Evolutionary conservation across 2,888 invertebrate species (phyloP).

Genomic region (Adelognathus sp.): DNA sequence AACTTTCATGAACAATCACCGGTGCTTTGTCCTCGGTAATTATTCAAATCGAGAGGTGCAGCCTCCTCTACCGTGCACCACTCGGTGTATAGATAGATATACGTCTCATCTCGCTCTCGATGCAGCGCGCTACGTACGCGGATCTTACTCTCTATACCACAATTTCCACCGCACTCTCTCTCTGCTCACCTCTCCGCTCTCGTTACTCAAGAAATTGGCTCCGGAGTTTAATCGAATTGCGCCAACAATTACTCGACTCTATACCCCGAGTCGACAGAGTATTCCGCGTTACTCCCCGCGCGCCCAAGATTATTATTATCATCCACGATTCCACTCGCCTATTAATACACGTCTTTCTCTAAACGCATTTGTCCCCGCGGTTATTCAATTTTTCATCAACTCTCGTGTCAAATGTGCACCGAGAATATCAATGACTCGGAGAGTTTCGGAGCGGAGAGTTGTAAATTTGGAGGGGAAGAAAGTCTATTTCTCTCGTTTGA

Average conservation of each 20-base stretch:
- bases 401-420: not conserved
- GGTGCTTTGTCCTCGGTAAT: conserved; percentile 66
- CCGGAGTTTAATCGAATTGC: conserved; percentile 65
- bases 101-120: conserved; percentile 21
- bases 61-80: conserved; percentile 52
- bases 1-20: conserved; percentile 68
- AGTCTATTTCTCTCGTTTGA: not conserved
- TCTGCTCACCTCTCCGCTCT: conserved; percentile 34
- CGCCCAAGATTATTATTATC: conserved; percentile 57
- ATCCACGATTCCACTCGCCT: conserved; percentile 21
- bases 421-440: not conserved
- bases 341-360: not conserved
- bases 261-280: conserved; percentile 38
- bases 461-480: not conserved
- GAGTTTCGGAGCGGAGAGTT: not conserved
- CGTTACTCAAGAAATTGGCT: conserved; percentile 63
- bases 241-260: conserved; percentile 61
- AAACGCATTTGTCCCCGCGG: not conserved
- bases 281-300: too few species aligned
- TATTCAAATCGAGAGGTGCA: conserved; percentile 66
- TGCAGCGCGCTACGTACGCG: conserved; percentile 27
- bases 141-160: conserved; percentile 31
- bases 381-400: not conserved
- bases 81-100: too few species aligned
- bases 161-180: conserved; percentile 4